phyloP scores from a whole-genome alignment of 1,140 invertebrate species.

The Drosophila albomicans region DNA sequence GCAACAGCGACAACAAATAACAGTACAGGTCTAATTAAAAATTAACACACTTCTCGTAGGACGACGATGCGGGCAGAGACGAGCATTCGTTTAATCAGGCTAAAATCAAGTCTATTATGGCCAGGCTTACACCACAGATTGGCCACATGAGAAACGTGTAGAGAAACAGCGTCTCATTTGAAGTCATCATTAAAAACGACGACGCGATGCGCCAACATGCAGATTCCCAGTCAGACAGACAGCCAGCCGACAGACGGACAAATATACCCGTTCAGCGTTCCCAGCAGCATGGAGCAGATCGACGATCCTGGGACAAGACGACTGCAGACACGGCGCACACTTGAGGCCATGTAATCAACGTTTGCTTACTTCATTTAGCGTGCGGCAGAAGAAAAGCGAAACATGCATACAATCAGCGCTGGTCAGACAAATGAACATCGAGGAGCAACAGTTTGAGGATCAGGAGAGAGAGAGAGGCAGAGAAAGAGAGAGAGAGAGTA shows the following conservation, averaged over 20 bases:
- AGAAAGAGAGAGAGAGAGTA: too few relatives aligned
- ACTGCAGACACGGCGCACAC: constrained; percentile 68
- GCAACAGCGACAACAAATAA: constrained; percentile 69
- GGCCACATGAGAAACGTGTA: constrained; percentile 56
- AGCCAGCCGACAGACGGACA: neutral
- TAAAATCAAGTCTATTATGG: constrained; percentile 81
- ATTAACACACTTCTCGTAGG: constrained; percentile 67
- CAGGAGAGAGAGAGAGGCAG: neutral
- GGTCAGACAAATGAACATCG: constrained; percentile 52
- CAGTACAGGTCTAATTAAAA: constrained; percentile 83
- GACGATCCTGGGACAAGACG: constrained; percentile 47
- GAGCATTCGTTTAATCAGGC: constrained; percentile 76
- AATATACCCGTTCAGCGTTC: constrained; percentile 5
- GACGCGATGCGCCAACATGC: constrained; percentile 60
- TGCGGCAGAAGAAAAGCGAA: constrained; percentile 81
- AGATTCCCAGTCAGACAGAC: constrained; percentile 41
- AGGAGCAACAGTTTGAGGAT: constrained; percentile 4
- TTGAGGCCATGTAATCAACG: constrained; percentile 83
- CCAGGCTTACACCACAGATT: constrained; percentile 66
- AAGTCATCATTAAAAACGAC: constrained; percentile 82
- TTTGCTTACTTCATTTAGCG: constrained; percentile 84
- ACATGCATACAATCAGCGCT: constrained; percentile 80
- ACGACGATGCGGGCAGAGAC: neutral
- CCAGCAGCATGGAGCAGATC: neutral
- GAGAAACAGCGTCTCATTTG: constrained; percentile 75